Base-by-base conservation (phyloP, 1,140 invertebrate species). In the Diabrotica undecimpunctata region DNA sequence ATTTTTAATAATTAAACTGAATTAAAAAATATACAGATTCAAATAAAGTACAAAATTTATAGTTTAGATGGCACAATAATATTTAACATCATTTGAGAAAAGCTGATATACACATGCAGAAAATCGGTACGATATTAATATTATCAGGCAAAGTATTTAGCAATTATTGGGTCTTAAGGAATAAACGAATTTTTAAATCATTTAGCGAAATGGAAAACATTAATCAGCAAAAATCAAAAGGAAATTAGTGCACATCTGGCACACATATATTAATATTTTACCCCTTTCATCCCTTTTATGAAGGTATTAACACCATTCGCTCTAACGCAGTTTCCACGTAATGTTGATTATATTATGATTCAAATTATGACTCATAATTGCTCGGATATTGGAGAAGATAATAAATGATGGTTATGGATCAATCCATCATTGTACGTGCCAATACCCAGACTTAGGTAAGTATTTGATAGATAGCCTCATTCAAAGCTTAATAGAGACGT, bases 351-450 rank as follows among this genome's bases (percentile, higher is more conserved):
- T 10, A 46, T 46, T 46, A 46, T 46, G 8, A 46, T 46, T 46
- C 41, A n/a, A 46, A 46, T 46, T n/a, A 46, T 46, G 41, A 46
- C 41, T 46, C 41, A 46, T 46, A 46, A 46, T 46, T 46, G 41
- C n/a, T 46, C n/a, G 41, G 41, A 46, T 46, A 46, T 46, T 46
- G 41, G 41, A 8, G n/a, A n/a, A 46, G 41, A 46, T 46, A 46
- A 46, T 46, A 46, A 46, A 46, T 46, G 41, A n/a, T 46, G 41
- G 8, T 46, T 46, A 46, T 46, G 41, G 41, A 46, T 46, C 41
- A 46, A 46, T 46, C 41, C 8, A 46, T 46, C 41, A 46, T 46
- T 46, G 41, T 46, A n/a, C n/a, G n/a, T 46, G n/a, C 41, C 41
- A n/a, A 46, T 46, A 46, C n/a, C 2, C 8, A 46, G 41, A 46